phyloP scores from a whole-genome alignment of 2,797 vertebrate genomes.

The Eutrigla gurnardus region DNA sequence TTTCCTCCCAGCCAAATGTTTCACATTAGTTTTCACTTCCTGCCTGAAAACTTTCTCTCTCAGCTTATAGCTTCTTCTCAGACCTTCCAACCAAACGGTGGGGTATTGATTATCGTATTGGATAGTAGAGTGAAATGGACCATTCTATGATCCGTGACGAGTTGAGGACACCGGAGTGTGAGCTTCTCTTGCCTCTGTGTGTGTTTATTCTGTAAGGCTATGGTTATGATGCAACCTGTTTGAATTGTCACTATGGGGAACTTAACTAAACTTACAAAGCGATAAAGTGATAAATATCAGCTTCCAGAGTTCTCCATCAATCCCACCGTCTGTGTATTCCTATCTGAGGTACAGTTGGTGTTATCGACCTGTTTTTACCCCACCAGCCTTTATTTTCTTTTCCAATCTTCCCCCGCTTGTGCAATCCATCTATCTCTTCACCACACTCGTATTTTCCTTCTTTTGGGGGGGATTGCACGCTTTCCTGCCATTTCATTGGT shows the following conservation, averaged over 20 bases:
- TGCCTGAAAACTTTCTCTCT: constrained; percentile 3
- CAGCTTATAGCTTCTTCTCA: background rate
- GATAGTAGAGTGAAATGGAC: background rate
- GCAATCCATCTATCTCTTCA: background rate
- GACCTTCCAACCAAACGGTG: constrained; percentile 1
- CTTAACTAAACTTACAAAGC: background rate
- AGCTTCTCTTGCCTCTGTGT: background rate
- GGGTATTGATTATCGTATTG: background rate
- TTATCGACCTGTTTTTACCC: background rate
- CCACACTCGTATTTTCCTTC: constrained; percentile 23
- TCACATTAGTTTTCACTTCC: constrained; percentile 1
- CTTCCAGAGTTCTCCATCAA: background rate
- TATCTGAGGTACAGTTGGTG: background rate
- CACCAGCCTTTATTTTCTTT: background rate
- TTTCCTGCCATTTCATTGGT: constrained; percentile 70
- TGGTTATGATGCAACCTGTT: background rate
- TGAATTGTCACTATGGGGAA: background rate
- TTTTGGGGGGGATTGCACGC: constrained; percentile 15
- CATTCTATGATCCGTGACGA: background rate
- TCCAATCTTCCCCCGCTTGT: background rate
- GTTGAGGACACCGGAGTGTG: background rate
- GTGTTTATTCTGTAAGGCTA: background rate
- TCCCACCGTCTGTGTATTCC: background rate
- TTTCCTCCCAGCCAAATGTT: background rate
- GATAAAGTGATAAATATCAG: background rate